A percentile compares a stretch with the other conserved stretches of the same genome.
Conservation (phyloP, 1,140 invertebrate species). For the Amyelois transitella region DNA sequence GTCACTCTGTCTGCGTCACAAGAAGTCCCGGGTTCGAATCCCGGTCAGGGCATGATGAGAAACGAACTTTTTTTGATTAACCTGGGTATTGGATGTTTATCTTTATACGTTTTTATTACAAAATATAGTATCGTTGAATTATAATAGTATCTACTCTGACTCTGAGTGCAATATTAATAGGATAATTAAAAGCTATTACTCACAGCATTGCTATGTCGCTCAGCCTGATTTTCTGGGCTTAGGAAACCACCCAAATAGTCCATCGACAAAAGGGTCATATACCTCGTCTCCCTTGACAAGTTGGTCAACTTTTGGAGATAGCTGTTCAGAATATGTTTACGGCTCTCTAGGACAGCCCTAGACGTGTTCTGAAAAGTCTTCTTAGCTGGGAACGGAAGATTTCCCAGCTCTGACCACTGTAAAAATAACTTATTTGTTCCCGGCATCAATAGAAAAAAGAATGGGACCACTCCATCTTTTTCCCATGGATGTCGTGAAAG, state of each 20-base stretch:
- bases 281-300: conserved; percentile 47
- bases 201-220: conserved; percentile 71
- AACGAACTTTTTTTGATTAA: no score
- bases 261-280: conserved; percentile 75
- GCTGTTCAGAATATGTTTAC: conserved; percentile 88
- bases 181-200: conserved; percentile 1
- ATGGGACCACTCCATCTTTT: no score
- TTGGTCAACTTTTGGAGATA: conserved; percentile 81
- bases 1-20: no score
- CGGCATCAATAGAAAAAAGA: no score
- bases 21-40: no score
- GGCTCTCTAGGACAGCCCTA: conserved; percentile 87
- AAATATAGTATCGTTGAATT: no score
- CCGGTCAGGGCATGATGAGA: no score
- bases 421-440: conserved; percentile 12
- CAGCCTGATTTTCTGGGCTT: conserved; percentile 87
- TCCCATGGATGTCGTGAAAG: no score
- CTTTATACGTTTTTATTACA: no score
- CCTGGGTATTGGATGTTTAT: no score
- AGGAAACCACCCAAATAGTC: conserved; percentile 84
- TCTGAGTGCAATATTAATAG: neutral
- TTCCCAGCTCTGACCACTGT: conserved; percentile 86
- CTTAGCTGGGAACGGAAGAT: conserved; percentile 91
- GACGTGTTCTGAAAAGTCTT: conserved; percentile 96
- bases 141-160: no score